Percentiles rank a stretch among this genome's conserved stretches.
These are phyloP conservation scores for Acyrthosiphon pisum DNA, from an alignment of 1,140 invertebrate species.

Conservation along the genomic window DNA sequence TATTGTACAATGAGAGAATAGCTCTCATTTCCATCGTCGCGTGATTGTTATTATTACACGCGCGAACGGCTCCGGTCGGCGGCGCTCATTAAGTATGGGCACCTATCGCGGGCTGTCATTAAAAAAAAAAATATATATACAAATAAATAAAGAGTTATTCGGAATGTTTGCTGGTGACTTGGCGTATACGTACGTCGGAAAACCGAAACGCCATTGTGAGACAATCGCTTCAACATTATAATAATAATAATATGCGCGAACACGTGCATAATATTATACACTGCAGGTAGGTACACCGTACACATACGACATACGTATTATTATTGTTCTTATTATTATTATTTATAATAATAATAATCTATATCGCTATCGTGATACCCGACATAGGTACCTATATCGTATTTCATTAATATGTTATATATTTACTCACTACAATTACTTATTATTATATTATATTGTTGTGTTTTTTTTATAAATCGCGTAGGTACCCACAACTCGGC, in stretches of 20 bases:
- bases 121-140: not conserved
- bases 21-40: not conserved
- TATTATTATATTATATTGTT: conserved; percentile 10
- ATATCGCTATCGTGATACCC: not conserved
- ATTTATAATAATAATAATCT: conserved; percentile 7
- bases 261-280: not conserved
- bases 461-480: not conserved
- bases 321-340: not conserved
- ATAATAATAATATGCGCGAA: not conserved
- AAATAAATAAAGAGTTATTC: conserved; percentile 10
- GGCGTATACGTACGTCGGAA: not conserved
- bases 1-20: conserved; percentile 29
- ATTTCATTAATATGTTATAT: not conserved
- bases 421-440: not conserved
- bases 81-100: conserved; percentile 22
- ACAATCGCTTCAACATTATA: conserved; percentile 30
- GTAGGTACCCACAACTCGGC: not conserved
- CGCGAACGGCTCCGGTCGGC: not conserved
- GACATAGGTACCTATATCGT: not conserved
- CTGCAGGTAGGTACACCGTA: not conserved
- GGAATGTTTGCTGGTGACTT: not conserved
- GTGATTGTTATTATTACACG: conserved; percentile 32
- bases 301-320: not conserved
- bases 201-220: conserved; percentile 1
- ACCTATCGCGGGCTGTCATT: not conserved